A percentile compares a stretch with the other conserved stretches of the same genome.
These are phyloP conservation scores for Geotrupes spiniger DNA, from an alignment of 2,888 invertebrate genomes.

Conservation along the genomic window DNA sequence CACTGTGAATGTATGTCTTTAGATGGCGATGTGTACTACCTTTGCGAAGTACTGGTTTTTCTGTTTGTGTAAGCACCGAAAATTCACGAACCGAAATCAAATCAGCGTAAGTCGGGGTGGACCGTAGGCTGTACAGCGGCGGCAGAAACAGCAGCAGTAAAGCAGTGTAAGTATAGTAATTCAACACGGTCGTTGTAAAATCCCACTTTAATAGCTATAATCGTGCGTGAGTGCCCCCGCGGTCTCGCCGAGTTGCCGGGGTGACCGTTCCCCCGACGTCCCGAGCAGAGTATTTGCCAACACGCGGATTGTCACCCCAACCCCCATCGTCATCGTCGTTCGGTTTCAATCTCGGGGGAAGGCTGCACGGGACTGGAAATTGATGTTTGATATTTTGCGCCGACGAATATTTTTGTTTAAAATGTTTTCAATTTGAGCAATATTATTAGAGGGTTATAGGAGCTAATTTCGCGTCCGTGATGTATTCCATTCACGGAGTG, in stretches of 20 bases:
- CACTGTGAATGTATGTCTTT: no score
- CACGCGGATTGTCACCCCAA: constrained; percentile 36
- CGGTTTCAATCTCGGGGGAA: constrained; percentile 39
- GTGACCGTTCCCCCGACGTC: constrained; percentile 36
- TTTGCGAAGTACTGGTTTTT: no score
- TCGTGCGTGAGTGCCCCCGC: constrained; percentile 45
- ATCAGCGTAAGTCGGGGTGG: no score
- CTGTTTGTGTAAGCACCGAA: no score
- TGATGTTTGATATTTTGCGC: constrained; percentile 36
- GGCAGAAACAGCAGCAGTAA: constrained; percentile 18
- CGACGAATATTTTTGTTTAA: constrained; percentile 19
- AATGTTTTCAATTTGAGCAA: constrained; percentile 16
- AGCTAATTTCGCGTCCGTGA: constrained; percentile 13
- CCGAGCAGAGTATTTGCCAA: constrained; percentile 41
- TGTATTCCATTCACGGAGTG: neutral
- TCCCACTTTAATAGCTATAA: constrained; percentile 48
- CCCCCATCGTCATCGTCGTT: constrained; percentile 32
- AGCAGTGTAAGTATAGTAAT: constrained; percentile 37
- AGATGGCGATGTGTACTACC: no score
- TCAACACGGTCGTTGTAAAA: constrained; percentile 41
- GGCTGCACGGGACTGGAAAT: constrained; percentile 35
- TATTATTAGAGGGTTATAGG: constrained; percentile 15
- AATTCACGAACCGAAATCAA: no score
- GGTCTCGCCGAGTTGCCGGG: constrained; percentile 44
- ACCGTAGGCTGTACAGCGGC: no score